Evolutionary conservation across 2,888 invertebrate species (phyloP), one percentile per base, ranked within the genome.

Genomic region (Polydrusus cervinus): DNA sequence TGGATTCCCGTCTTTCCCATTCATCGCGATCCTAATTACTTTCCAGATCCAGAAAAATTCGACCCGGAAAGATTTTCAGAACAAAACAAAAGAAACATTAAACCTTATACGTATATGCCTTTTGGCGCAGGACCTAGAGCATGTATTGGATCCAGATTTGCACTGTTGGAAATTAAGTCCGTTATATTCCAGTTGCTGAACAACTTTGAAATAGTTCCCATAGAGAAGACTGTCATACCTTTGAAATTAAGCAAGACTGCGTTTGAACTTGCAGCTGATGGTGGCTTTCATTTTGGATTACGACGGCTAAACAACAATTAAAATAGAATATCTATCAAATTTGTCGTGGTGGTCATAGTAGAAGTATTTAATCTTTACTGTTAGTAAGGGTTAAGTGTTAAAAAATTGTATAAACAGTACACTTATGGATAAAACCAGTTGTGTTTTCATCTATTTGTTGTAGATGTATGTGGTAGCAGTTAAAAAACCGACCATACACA

Each of bases 91-190:
- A 83, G 84, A 0, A 87, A 87, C 0, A 87, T 90, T 49, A 82
- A 87, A 66, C 88, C 89, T 0, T 89, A 88, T 76, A 87, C 89
- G 0, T 90, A 87, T 77, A 80, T 89, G 82, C 90, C 90, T 0
- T 90, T 90, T 78, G 90, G 90, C 1, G 78, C 84, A 20, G 90
- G 90, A 0, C 90, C 90, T 0, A 87, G 90, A 68, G 88, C 84
- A 78, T 91, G 90, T 79, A 88, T 90, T 65, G 90, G 89, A 7
- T 83, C 82, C 5, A 80, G 86, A 77, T 86, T 86, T 75, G 86
- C 86, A 10, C 67, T 85, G 3, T 62, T 86, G 75, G 85, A 86
- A 79, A 79, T 80, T 0, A 87, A 87, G 80, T 76, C 80, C 0
- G 30, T 86, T 13, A 76, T 84, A 16, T 82, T 83, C 45, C 77